Evolutionary conservation across 2,797 vertebrate genomes (phyloP).

Genomic region (Phrynocephalus guinanensis): DNA sequence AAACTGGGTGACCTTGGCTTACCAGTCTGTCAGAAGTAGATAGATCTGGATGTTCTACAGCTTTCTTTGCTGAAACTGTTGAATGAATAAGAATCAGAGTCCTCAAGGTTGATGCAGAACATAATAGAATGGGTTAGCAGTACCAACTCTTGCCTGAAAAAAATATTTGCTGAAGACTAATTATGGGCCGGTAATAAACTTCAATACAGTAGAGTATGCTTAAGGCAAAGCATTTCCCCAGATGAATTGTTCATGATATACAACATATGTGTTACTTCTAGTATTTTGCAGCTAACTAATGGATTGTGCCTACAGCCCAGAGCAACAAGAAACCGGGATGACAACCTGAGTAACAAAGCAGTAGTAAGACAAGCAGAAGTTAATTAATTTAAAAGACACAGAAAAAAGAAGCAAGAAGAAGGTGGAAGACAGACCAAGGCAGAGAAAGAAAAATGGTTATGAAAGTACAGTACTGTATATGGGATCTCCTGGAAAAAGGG

Average conservation of each 20-base stretch:
- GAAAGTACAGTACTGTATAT: not conserved
- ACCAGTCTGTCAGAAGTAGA: not conserved
- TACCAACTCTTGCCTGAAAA: constrained; percentile 60
- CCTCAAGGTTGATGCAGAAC: constrained; percentile 47
- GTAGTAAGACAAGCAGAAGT: not conserved
- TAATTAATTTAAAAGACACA: constrained; percentile 3
- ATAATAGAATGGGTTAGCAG: constrained; percentile 48
- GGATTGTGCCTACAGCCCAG: constrained; percentile 13
- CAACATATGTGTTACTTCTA: constrained; percentile 8
- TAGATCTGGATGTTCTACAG: not conserved
- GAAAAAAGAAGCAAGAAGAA: not conserved
- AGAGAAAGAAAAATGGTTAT: not conserved
- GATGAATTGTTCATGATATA: not conserved
- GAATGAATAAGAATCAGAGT: constrained; percentile 21
- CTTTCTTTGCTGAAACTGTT: not conserved
- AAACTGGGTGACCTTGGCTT: no score
- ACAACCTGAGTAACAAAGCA: constrained; percentile 10
- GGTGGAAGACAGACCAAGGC: not conserved
- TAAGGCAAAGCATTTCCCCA: constrained; percentile 58
- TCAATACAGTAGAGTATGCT: constrained; percentile 60
- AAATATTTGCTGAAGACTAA: constrained; percentile 54
- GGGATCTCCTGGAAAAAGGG: not conserved
- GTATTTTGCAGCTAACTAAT: constrained; percentile 9
- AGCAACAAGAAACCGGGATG: constrained; percentile 13
- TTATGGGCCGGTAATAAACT: constrained; percentile 61